Evolutionary conservation across 2,797 vertebrate species (phyloP).

Genomic region (Scomberomorus guttatus): DNA sequence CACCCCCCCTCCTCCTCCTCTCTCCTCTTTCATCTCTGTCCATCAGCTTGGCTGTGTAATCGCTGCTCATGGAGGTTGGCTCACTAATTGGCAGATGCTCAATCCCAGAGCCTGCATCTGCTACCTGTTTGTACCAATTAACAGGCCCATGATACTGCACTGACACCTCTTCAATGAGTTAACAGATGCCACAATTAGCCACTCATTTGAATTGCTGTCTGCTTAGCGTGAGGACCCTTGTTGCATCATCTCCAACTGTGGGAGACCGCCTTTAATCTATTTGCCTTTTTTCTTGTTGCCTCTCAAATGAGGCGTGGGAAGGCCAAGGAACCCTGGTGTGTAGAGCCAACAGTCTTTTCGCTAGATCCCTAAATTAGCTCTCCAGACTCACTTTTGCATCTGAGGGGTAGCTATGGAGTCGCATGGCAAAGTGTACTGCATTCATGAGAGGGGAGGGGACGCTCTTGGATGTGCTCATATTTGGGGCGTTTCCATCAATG

Average conservation of each 20-base stretch:
- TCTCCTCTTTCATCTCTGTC: constrained; percentile 45
- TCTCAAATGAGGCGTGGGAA: constrained; percentile 67
- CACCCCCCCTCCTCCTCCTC: not conserved
- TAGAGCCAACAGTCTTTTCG: constrained; percentile 66
- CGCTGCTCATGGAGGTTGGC: constrained; percentile 72
- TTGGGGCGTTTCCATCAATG: not conserved
- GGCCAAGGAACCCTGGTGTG: constrained; percentile 75
- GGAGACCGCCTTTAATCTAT: constrained; percentile 82
- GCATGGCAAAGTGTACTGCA: constrained; percentile 4
- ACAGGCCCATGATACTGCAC: constrained; percentile 80
- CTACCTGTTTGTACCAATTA: constrained; percentile 88
- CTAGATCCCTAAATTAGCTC: constrained; percentile 53
- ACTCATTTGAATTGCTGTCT: constrained; percentile 90
- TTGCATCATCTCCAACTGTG: constrained; percentile 86
- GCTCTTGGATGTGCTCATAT: not conserved
- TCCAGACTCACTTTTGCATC: constrained; percentile 35
- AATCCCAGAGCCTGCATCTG: constrained; percentile 82
- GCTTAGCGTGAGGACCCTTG: constrained; percentile 86
- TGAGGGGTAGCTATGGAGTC: constrained; percentile 13
- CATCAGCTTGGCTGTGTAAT: constrained; percentile 71
- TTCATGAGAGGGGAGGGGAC: not conserved
- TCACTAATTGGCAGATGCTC: constrained; percentile 83
- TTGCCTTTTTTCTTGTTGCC: constrained; percentile 70
- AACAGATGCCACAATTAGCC: constrained; percentile 93
- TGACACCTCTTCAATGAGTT: constrained; percentile 87